A percentile compares a stretch with the other conserved stretches of the same genome.
These are phyloP conservation scores for Phaonia tiefii DNA, from an alignment of 2,888 invertebrate genomes.

Conservation along the genomic window DNA sequence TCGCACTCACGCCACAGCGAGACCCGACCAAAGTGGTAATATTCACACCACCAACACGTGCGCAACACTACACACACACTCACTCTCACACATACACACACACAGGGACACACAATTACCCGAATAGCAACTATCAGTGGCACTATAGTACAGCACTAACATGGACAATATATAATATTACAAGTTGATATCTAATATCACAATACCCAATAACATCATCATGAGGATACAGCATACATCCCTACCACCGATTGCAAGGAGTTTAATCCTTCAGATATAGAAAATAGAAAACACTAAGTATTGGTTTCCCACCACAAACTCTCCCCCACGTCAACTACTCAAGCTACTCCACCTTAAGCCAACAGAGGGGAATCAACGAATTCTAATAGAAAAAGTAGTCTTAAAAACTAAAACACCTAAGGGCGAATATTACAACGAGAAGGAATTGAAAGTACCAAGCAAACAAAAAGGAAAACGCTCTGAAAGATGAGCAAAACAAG, in stretches of 20 bases:
- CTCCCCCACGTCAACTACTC: neutral
- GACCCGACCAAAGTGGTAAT: conserved; percentile 38
- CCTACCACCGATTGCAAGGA: neutral
- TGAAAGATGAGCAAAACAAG: conserved; percentile 9
- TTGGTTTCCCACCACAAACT: conserved; percentile 17
- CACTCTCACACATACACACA: conserved; percentile 12
- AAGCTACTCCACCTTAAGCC: neutral
- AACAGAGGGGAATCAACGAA: neutral
- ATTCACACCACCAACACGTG: conserved; percentile 50
- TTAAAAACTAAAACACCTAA: conserved; percentile 53
- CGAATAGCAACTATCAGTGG: conserved; percentile 21
- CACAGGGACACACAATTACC: conserved; percentile 4
- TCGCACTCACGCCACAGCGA: neutral
- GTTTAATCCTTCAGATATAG: conserved; percentile 2
- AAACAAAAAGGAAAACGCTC: neutral
- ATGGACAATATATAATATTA: conserved; percentile 36
- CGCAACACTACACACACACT: no score
- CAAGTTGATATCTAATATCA: conserved; percentile 43
- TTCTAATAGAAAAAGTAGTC: conserved; percentile 49
- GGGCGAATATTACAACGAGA: conserved; percentile 32
- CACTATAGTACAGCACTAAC: conserved; percentile 20
- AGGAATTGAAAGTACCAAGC: neutral
- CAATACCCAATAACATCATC: conserved; percentile 39
- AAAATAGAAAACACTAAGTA: conserved; percentile 30
- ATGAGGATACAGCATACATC: conserved; percentile 5